Evolutionary conservation across 2,888 invertebrate genomes (phyloP).

Genomic region (Leptinotarsa haldemani): DNA sequence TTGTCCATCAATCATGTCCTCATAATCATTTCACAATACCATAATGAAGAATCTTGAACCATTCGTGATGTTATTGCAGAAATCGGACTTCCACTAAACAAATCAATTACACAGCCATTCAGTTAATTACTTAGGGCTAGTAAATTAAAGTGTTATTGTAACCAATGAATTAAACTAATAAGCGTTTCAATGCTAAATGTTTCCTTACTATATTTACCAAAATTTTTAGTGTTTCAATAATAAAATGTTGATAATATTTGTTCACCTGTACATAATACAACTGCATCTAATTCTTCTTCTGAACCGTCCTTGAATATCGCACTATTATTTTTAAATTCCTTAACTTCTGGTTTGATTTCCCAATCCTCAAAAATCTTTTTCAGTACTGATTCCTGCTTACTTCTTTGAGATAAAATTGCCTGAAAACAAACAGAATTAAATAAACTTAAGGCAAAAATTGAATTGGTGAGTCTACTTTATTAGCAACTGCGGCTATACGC

Average conservation of each 20-base stretch:
- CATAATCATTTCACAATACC: too few species aligned
- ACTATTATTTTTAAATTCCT: slow-evolving; percentile 66
- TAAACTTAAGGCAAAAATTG: not conserved
- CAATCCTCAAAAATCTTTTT: slow-evolving; percentile 65
- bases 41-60: too few species aligned
- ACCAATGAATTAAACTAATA: too few species aligned
- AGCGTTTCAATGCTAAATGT: too few species aligned
- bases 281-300: slow-evolving; percentile 71
- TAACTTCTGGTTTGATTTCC: slow-evolving; percentile 70
- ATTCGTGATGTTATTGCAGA: too few species aligned
- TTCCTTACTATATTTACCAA: too few species aligned
- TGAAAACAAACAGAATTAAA: not conserved
- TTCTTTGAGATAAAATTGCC: slow-evolving; percentile 42
- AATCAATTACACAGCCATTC: too few species aligned
- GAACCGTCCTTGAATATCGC: slow-evolving; percentile 73
- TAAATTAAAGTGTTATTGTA: too few species aligned
- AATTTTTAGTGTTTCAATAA: not conserved
- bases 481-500: slow-evolving; percentile 73
- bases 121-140: too few species aligned
- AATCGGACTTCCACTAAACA: too few species aligned
- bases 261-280: slow-evolving; percentile 79
- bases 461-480: slow-evolving; percentile 62
- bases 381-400: slow-evolving; percentile 29
- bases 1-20: too few species aligned
- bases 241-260: not conserved